These are phyloP conservation scores for Centropus bengalensis DNA, from an alignment of 2,113 vertebrate species.

Conservation along the genomic window DNA sequence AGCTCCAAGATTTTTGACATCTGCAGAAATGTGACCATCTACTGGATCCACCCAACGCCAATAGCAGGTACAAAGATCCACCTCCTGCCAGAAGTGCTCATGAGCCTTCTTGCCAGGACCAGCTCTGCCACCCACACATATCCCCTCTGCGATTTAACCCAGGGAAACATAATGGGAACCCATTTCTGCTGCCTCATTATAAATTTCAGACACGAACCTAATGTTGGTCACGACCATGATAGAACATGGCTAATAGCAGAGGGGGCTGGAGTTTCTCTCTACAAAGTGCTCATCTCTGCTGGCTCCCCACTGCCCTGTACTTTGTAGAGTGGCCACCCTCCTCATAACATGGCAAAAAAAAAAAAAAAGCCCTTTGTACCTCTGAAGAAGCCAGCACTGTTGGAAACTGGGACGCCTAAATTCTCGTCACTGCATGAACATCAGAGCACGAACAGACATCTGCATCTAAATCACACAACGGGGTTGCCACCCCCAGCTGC, in stretches of 20 bases:
- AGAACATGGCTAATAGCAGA: not conserved
- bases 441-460: constrained; percentile 42
- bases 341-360: not conserved
- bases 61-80: constrained; percentile 71
- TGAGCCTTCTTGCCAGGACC: not conserved
- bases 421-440: not conserved
- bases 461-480: constrained; percentile 40
- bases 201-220: constrained; percentile 10
- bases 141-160: not conserved
- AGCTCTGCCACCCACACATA: not conserved
- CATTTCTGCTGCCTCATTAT: not conserved
- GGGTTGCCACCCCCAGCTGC: constrained; percentile 60
- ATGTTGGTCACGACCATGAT: not conserved
- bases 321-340: constrained; percentile 11
- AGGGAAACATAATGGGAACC: not conserved
- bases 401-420: constrained; percentile 46
- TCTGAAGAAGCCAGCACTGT: not conserved
- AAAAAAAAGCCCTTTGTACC: not conserved
- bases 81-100: not conserved
- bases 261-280: not conserved
- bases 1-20: constrained; percentile 81
- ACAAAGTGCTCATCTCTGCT: not conserved
- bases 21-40: constrained; percentile 78
- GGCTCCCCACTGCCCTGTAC: not conserved
- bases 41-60: constrained; percentile 81